Evolutionary conservation across 2,888 invertebrate genomes (phyloP), one percentile per base, ranked within the genome.

Genomic region (Ommatoiulus sabulosus): DNA sequence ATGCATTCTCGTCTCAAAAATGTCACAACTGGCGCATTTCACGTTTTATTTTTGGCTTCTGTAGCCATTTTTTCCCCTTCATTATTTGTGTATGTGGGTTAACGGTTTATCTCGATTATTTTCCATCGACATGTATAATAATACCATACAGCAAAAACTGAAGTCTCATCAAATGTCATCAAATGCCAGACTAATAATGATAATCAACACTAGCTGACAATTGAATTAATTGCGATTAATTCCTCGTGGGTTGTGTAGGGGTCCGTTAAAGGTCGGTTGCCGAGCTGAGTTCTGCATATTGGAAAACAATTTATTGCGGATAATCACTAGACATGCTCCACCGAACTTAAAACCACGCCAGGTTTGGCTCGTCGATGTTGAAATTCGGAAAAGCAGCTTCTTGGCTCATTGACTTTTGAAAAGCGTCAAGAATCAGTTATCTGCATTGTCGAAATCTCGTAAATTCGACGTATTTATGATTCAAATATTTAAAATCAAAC

Each of bases 231-330:
- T 72, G 72, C 72, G 24, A 20, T 72, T 72, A 72, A 72, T 72
- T 7, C 10, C 52, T 3, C 12, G 5, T 52, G 52, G 72, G 24
- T 72, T n/a, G 17, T n/a, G n/a, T 5, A 24, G 72, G n/a, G 20
- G 72, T 72, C 72, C 20, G 72, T 20, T 72, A 72, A 72, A 72
- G 72, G 72, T 72, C 72, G 72, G 72, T 72, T 72, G 72, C 72
- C 24, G 24, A 72, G 72, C 72, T 72, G 72, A 7, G 24, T 20
- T 72, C 24, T 24, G 24, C 72, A 24, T 72, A 72, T 72, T 8
- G 72, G 72, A 72, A 72, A 72, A 72, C 72, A 72, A 72, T 72
- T 24, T 24, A 72, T 72, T 24, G 72, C 24, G 72, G 24, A 24
- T 72, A 72, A 72, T 72, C 72, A 72, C 72, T n/a, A 24, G 72